Evolutionary conservation across 2,113 vertebrate species (phyloP).

Genomic region (Triplophysa siluroides): DNA sequence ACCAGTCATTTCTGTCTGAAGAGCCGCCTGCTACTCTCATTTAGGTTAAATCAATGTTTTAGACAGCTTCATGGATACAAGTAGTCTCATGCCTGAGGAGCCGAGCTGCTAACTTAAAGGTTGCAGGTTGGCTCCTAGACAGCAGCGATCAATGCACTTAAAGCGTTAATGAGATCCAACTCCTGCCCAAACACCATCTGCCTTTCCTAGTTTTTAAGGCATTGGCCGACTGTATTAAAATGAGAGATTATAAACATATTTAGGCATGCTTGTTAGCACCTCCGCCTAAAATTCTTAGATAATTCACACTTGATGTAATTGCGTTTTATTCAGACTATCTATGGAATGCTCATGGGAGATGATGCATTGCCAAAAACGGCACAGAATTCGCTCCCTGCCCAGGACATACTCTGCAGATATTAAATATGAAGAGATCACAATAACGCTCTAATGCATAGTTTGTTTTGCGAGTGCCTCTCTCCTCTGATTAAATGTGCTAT

Average conservation of each 20-base stretch:
- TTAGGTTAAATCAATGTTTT: constrained; percentile 18
- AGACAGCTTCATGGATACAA: constrained; percentile 12
- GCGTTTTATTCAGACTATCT: constrained; percentile 21
- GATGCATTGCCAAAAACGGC: background rate
- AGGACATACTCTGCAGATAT: constrained; percentile 27
- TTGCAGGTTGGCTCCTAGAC: constrained; percentile 29
- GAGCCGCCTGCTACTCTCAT: background rate
- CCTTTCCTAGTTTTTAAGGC: background rate
- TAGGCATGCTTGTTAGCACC: constrained; percentile 27
- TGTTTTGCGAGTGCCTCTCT: constrained; percentile 20
- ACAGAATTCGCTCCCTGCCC: background rate
- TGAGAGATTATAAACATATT: constrained; percentile 24
- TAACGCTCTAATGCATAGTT: constrained; percentile 31
- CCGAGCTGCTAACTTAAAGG: constrained; percentile 38
- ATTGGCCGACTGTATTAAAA: constrained; percentile 2
- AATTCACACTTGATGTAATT: constrained; percentile 35
- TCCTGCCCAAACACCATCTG: constrained; percentile 37
- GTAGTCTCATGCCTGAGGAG: constrained; percentile 1
- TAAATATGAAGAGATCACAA: constrained; percentile 45
- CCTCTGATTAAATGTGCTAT: constrained; percentile 57
- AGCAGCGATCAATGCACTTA: constrained; percentile 27
- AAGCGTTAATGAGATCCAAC: constrained; percentile 38
- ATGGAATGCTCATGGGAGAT: constrained; percentile 13
- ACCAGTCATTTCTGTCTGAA: background rate
- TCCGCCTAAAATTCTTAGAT: background rate